Evolutionary conservation across 1,140 invertebrate species (phyloP), one percentile per base, ranked within the genome.

Genomic region (Zophobas morio): DNA sequence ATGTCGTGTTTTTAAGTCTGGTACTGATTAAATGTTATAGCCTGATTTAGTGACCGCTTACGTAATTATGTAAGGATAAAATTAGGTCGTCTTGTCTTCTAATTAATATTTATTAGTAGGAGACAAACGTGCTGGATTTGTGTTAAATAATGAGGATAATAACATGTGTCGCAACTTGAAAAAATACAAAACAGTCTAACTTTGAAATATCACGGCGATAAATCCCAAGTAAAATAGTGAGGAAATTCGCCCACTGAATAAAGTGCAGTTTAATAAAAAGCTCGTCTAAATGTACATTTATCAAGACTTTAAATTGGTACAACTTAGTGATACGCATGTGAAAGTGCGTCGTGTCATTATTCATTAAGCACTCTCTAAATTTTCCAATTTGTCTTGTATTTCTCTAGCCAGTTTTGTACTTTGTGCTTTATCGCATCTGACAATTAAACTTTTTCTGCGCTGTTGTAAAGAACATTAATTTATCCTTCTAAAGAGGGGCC

Each of bases 71-170:
- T 1, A 8, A 34, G 51, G 36, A 54, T 53, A 54, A 56, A 73
- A 37, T 70, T 56, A 32, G 49, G 54, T 40, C 49, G 36, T 39
- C 49, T 73, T 51, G 49, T 56, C 0, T 32, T 73, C n/a, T 73
- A 56, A 73, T 73, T 73, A 73, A 73, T 73, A 56, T 73, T 54
- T 54, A 42, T 54, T 53, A 8, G 54, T 32, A 37, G 36, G 37
- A 53, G 35, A 53, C 46, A 6, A 46, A 70, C 36, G 33, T 70
- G 36, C 8, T 39, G 35, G 37, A 20, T 60, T 33, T 20, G 63
- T 51, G n/a, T n/a, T 51, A 51, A 51, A 51, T 51, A 4, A 20
- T 20, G 49, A 20, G 42, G 42, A 46, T 8, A 46, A 51, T 51
- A 51, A 4, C 8, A 32, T 63, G 35, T 63, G 57, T 63, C 57